These are phyloP conservation scores for Hirtodrosophila histrioides DNA, from an alignment of 2,888 invertebrate species.

Conservation along the genomic window DNA sequence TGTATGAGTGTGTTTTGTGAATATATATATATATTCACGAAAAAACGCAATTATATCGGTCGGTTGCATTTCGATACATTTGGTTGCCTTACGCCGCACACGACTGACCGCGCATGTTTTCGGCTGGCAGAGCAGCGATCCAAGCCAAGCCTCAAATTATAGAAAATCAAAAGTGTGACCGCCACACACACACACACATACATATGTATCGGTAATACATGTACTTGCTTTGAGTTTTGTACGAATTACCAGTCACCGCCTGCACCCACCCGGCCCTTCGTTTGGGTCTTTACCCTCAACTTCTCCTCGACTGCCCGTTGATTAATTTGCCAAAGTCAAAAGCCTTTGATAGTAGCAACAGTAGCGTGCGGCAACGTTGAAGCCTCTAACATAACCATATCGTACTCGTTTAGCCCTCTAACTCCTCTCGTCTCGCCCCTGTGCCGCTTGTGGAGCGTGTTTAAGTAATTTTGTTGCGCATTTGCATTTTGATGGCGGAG, in stretches of 20 bases:
- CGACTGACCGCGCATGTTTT: conserved; percentile 84
- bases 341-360: conserved; percentile 74
- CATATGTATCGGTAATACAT: conserved; percentile 4
- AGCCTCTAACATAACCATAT: conserved; percentile 57
- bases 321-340: conserved; percentile 79
- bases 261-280: not conserved
- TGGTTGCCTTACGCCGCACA: conserved; percentile 85
- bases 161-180: conserved; percentile 79
- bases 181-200: conserved; percentile 59
- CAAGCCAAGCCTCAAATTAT: conserved; percentile 72
- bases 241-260: conserved; percentile 28
- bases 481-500: conserved; percentile 75
- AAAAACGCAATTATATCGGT: conserved; percentile 83
- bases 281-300: not conserved
- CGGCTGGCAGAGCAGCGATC: conserved; percentile 70
- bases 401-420: conserved; percentile 44
- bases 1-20: conserved; percentile 25
- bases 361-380: conserved; percentile 75
- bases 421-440: not conserved
- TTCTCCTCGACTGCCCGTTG: conserved; percentile 40
- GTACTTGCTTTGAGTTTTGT: conserved; percentile 49
- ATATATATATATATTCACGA: conserved; percentile 60
- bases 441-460: conserved; percentile 37
- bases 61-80: conserved; percentile 85
- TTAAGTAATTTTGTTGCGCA: conserved; percentile 68